A percentile compares a stretch with the other conserved stretches of the same genome.
These are phyloP conservation scores for Bothrops jararaca DNA, from an alignment of 2,113 vertebrate species.

Conservation along the genomic window DNA sequence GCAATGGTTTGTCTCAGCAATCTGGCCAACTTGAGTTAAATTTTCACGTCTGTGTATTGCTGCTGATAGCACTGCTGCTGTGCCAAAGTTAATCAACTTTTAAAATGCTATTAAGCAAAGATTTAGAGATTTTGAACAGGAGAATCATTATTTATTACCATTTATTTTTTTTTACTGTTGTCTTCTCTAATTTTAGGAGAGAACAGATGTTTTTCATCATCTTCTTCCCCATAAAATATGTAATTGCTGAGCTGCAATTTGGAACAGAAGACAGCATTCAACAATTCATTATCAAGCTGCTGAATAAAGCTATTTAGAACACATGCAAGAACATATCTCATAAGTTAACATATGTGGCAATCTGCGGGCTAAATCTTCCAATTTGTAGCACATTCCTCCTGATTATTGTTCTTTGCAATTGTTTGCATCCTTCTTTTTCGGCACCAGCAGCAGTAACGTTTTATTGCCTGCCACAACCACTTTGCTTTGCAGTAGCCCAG, in stretches of 20 bases:
- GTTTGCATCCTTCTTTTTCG: constrained; percentile 42
- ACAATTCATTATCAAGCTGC: constrained; percentile 28
- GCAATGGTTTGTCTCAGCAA: not conserved
- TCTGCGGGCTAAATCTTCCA: constrained; percentile 38
- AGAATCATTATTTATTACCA: constrained; percentile 16
- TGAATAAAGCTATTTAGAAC: constrained; percentile 24
- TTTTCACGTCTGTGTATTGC: not conserved
- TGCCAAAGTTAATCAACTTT: not conserved
- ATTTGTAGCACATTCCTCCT: constrained; percentile 21
- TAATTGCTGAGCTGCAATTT: constrained; percentile 47
- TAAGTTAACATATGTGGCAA: constrained; percentile 35
- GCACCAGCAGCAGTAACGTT: constrained; percentile 19
- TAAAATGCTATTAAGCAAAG: not conserved
- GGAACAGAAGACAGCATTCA: constrained; percentile 29
- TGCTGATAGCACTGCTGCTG: not conserved
- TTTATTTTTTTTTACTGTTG: constrained; percentile 15
- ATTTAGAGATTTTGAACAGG: not conserved
- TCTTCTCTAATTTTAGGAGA: not conserved
- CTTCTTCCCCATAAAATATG: constrained; percentile 27
- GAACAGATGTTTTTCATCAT: constrained; percentile 33
- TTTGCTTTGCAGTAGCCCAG: constrained; percentile 52
- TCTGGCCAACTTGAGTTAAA: not conserved
- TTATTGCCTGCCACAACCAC: constrained; percentile 30
- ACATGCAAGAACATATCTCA: constrained; percentile 31
- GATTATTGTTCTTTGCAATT: constrained; percentile 39